These are phyloP conservation scores for Gavialis gangeticus DNA, from an alignment of 2,113 vertebrate species.

Conservation along the genomic window DNA sequence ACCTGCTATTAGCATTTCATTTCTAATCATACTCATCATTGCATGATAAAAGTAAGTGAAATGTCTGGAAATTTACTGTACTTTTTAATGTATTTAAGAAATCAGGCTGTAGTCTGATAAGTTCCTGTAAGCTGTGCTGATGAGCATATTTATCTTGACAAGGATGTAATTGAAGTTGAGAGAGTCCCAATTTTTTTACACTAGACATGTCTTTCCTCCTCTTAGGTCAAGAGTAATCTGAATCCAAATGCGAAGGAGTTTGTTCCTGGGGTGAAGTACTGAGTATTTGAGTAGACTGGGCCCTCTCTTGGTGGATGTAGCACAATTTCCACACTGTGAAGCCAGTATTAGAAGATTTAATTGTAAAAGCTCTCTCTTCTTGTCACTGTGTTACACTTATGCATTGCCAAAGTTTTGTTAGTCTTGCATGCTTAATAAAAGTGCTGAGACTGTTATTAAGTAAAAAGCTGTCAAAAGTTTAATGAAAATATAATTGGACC, in stretches of 20 bases:
- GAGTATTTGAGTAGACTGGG: slow-evolving; percentile 87
- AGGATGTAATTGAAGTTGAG: not conserved
- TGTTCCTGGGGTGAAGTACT: slow-evolving; percentile 93
- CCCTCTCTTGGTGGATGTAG: slow-evolving; percentile 84
- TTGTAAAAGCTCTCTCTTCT: slow-evolving; percentile 89
- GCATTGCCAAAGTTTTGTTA: slow-evolving; percentile 95
- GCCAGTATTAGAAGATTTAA: slow-evolving; percentile 89
- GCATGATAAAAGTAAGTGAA: too few species aligned
- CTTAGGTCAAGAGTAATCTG: slow-evolving; percentile 91
- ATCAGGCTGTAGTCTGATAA: accelerated
- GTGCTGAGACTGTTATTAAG: slow-evolving; percentile 89
- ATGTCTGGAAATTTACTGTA: not conserved
- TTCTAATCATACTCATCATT: accelerated
- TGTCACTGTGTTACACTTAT: slow-evolving; percentile 92
- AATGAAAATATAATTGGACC: slow-evolving; percentile 77
- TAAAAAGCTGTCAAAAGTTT: slow-evolving; percentile 84
- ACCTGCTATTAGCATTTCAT: not conserved
- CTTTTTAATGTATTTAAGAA: not conserved
- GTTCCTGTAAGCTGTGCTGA: not conserved
- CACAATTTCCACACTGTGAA: slow-evolving; percentile 91
- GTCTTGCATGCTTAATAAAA: slow-evolving; percentile 91
- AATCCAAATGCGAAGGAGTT: slow-evolving; percentile 97
- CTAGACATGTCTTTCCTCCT: slow-evolving; percentile 60
- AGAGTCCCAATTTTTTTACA: not conserved
- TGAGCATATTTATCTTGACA: not conserved